Evolutionary conservation across 1,140 invertebrate species (phyloP).

Genomic region (Drosophila elegans): DNA sequence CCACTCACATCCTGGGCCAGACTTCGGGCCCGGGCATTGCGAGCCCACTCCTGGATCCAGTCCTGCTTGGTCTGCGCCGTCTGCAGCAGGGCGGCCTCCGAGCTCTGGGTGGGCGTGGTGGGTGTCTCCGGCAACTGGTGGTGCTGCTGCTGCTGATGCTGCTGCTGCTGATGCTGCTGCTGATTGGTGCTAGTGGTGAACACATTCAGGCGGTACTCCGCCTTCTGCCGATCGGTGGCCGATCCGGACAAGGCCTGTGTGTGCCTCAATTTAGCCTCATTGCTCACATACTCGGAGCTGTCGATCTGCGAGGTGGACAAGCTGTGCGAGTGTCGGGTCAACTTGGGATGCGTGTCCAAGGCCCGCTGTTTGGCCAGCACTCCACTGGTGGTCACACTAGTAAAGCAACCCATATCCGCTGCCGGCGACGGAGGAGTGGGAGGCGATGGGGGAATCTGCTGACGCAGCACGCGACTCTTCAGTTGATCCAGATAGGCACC

Average conservation of each 20-base stretch:
- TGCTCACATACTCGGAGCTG: slow-evolving; percentile 86
- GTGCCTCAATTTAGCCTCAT: slow-evolving; percentile 73
- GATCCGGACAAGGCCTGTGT: slow-evolving; percentile 62
- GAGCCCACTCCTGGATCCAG: slow-evolving; percentile 84
- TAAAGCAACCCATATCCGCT: slow-evolving; percentile 86
- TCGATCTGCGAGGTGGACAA: slow-evolving; percentile 88
- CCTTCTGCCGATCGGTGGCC: slow-evolving; percentile 82
- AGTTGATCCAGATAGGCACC: slow-evolving; percentile 87
- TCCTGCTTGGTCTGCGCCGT: slow-evolving; percentile 83
- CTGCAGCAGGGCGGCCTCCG: slow-evolving; percentile 72
- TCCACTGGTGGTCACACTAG: slow-evolving; percentile 87
- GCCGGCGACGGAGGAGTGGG: slow-evolving; percentile 58
- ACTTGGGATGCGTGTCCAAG: slow-evolving; percentile 73
- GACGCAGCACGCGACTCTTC: slow-evolving; percentile 86
- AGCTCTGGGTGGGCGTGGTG: slow-evolving; percentile 62
- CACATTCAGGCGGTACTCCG: slow-evolving; percentile 81
- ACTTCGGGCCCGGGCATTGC: slow-evolving; percentile 79
- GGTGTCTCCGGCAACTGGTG: slow-evolving; percentile 76
- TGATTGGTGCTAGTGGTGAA: slow-evolving; percentile 69
- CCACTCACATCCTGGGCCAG: slow-evolving; percentile 72
- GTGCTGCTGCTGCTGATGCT: slow-evolving; percentile 10
- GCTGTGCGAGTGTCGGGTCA: slow-evolving; percentile 85
- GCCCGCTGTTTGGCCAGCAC: slow-evolving; percentile 86
- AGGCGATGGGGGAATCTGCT: slow-evolving; percentile 50
- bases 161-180: slow-evolving; percentile 8